Evolutionary conservation across 2,888 invertebrate genomes (phyloP).

Genomic region (Allophyes oxyacanthae): DNA sequence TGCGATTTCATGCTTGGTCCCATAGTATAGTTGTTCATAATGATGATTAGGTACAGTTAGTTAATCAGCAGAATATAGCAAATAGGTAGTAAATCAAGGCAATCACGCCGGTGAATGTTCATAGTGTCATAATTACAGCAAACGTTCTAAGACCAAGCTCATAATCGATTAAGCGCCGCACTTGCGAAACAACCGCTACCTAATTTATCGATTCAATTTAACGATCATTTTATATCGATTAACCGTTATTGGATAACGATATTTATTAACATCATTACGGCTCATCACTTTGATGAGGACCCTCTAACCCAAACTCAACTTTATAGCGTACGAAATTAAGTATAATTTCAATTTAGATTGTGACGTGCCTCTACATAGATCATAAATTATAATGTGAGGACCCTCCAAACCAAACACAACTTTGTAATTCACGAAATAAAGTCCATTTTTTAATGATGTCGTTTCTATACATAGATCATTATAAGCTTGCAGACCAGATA

Average conservation of each 20-base stretch:
- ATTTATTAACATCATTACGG: constrained; percentile 48
- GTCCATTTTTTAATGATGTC: too few relatives aligned
- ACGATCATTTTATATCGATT: constrained; percentile 60
- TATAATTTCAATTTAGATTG: constrained; percentile 6
- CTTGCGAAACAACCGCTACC: constrained; percentile 52
- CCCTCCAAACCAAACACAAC: too few relatives aligned
- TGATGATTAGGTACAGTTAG: not conserved
- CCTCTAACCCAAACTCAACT: constrained; percentile 2
- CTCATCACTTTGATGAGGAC: constrained; percentile 35
- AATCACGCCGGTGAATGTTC: constrained; percentile 17
- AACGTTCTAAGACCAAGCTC: constrained; percentile 30
- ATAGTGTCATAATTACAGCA: constrained; percentile 22
- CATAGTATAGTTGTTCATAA: too few relatives aligned
- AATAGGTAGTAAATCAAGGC: constrained; percentile 6
- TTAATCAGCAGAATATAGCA: not conserved
- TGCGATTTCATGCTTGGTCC: too few relatives aligned
- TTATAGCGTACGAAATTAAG: not conserved
- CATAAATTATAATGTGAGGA: not conserved
- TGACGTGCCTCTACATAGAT: constrained; percentile 6
- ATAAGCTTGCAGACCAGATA: constrained; percentile 17
- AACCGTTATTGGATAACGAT: constrained; percentile 53
- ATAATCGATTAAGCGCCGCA: constrained; percentile 53
- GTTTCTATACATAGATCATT: too few relatives aligned
- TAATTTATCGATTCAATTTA: constrained; percentile 59
- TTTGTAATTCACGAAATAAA: too few relatives aligned